A percentile compares a stretch with the other conserved stretches of the same genome.
These are phyloP conservation scores for Triops longicaudatus DNA, from an alignment of 1,140 invertebrate species.

Conservation along the genomic window DNA sequence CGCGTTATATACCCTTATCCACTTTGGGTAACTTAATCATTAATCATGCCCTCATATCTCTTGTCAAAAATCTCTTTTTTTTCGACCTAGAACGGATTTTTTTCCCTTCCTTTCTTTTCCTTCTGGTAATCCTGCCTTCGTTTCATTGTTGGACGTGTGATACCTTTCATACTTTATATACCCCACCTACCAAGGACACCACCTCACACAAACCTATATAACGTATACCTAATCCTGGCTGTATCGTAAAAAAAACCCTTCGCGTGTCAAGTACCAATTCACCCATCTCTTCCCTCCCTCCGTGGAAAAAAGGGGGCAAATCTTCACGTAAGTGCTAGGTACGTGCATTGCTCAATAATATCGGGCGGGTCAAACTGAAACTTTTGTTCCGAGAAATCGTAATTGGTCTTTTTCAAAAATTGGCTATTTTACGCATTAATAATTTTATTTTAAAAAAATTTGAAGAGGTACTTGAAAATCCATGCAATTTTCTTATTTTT, in stretches of 20 bases:
- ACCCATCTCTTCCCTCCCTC: background rate
- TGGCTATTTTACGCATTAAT: no score
- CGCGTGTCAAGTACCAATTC: conserved; percentile 3
- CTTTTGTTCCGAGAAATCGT: no score
- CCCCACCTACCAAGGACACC: background rate
- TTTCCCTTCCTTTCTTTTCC: background rate
- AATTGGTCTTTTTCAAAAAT: no score
- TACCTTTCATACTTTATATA: no score
- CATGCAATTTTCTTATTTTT: no score
- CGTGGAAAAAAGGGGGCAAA: background rate
- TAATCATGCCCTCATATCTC: conserved; percentile 4
- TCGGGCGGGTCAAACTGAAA: no score
- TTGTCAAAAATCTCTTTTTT: background rate
- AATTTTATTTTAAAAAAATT: no score
- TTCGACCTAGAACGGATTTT: background rate
- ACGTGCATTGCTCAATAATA: no score
- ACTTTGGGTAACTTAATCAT: background rate
- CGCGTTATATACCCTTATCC: background rate
- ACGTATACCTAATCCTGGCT: no score
- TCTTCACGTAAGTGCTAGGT: no score
- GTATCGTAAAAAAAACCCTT: background rate
- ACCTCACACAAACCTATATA: background rate
- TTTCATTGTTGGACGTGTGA: background rate
- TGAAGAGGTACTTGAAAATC: no score
- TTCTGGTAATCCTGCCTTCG: background rate